Evolutionary conservation across 2,888 invertebrate species (phyloP).

Genomic region (Platycnemis pennipes): DNA sequence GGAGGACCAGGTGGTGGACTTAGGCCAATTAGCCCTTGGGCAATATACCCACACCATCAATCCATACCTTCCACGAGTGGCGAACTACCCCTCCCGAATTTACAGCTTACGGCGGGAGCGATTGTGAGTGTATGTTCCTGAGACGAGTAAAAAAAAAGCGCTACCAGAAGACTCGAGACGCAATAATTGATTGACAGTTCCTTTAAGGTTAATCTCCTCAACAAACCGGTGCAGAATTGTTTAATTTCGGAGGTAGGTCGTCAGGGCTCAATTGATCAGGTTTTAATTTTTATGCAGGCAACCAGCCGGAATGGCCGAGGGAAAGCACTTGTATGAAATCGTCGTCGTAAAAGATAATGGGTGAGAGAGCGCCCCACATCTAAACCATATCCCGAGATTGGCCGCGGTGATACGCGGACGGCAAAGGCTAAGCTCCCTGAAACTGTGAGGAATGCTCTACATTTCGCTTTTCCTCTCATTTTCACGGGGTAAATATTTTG

Average conservation of each 20-base stretch:
- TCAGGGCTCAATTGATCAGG: not conserved
- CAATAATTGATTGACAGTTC: conserved; percentile 55
- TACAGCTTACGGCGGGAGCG: no score
- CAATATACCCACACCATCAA: conserved; percentile 2
- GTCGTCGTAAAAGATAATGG: not conserved
- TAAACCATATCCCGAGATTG: not conserved
- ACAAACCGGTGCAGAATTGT: conserved; percentile 34
- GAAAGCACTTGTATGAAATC: not conserved
- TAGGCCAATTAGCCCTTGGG: conserved; percentile 42
- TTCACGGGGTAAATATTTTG: not conserved
- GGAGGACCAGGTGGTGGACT: conserved; percentile 37
- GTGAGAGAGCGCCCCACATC: not conserved
- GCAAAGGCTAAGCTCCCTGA: not conserved
- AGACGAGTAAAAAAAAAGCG: no score
- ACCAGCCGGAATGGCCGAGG: not conserved
- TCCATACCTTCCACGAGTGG: not conserved
- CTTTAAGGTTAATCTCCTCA: not conserved
- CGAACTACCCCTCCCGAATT: not conserved
- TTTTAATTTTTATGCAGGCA: not conserved
- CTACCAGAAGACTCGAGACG: not conserved
- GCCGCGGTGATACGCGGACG: not conserved
- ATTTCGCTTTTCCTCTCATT: not conserved
- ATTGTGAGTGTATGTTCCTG: no score
- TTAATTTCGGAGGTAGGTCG: conserved; percentile 37
- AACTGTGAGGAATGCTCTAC: not conserved